Evolutionary conservation across 2,888 invertebrate genomes (phyloP), one percentile per base, ranked within the genome.

Genomic region (Drosophila rubida): DNA sequence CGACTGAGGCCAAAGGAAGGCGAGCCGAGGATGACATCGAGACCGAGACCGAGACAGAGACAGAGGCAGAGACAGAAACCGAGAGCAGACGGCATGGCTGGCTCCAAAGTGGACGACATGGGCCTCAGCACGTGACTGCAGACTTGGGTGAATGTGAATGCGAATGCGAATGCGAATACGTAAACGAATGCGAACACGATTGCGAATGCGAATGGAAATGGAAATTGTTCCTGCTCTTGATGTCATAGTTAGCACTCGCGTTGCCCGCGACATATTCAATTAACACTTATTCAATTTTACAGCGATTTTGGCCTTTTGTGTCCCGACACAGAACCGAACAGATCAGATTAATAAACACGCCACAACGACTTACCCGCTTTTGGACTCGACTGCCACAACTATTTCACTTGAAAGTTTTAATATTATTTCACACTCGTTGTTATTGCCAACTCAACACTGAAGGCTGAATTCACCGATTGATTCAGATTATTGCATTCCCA

Each of bases 221-320:
- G 55, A 16, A 62, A 69, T 51, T 50, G 62, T 39, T 58, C 41
- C 62, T 62, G 72, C 44, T 61, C 60, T 60, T 71, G 72, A 76
- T 76, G 77, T 49, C 72, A 74, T 61, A 51, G 71, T 70, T 54
- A 66, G 60, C 74, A 48, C 58, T 71, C 58, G 66, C 61, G 23
- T 39, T 53, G 72, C 16, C 57, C 48, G 35, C 42, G 57, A 55
- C 63, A 61, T 61, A 75, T 79, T 79, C 80, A 75, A 79, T 84
- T 84, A 77, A 68, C 70, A 84, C 65, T 74, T 58, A 58, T 64
- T 70, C 65, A 78, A 80, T 80, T 84, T 80, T 84, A 74, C 85
- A 74, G 67, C 57, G 74, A 80, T 64, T 80, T 79, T 73, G 69
- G 50, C 55, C 80, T 49, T 67, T 79, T 83, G 78, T 80, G 42